Conservation (phyloP, 2,797 vertebrate species). For the Protosalanx chinensis region DNA sequence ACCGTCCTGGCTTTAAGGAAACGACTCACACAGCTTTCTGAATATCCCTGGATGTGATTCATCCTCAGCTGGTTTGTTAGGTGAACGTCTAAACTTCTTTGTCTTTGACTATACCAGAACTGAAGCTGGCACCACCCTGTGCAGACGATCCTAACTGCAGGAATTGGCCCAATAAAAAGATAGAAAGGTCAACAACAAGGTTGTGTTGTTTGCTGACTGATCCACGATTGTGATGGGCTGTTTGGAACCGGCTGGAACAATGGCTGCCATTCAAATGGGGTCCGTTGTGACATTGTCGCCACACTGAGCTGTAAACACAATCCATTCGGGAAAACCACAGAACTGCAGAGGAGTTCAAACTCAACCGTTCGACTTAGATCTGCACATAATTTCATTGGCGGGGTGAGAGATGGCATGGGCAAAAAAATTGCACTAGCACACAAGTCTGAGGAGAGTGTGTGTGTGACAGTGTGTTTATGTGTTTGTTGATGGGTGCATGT, state of each 20-base stretch:
- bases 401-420: neutral
- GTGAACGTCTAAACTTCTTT: neutral
- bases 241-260: constrained; percentile 60
- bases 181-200: constrained; percentile 46
- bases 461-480: constrained; percentile 7
- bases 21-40: neutral
- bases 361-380: neutral
- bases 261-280: constrained; percentile 49
- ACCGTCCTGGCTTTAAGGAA: neutral
- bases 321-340: constrained; percentile 48
- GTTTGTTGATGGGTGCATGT: neutral
- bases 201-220: constrained; percentile 47
- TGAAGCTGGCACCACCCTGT: neutral
- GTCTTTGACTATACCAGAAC: neutral
- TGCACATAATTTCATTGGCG: neutral
- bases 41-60: neutral
- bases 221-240: constrained; percentile 49
- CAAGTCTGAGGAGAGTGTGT: neutral
- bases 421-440: no score
- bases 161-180: constrained; percentile 54
- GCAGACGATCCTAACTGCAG: constrained; percentile 26
- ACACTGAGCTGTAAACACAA: constrained; percentile 41
- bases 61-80: neutral
- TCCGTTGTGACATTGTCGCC: constrained; percentile 49
- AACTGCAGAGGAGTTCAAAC: constrained; percentile 45